Conservation (phyloP, 2,113 vertebrate species). For the Strix uralensis region DNA sequence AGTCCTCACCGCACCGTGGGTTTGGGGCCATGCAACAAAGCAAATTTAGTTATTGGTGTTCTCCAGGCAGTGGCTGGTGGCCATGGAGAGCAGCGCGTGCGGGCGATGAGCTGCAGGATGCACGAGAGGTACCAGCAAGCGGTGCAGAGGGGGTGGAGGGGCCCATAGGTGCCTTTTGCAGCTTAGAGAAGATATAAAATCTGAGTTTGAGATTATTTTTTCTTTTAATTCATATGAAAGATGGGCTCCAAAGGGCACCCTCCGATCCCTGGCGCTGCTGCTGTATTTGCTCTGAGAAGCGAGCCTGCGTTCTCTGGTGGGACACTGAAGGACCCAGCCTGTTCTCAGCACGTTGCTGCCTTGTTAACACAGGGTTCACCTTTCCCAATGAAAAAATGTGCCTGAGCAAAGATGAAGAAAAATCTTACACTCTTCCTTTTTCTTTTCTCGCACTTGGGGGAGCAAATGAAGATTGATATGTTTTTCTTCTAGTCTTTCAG, state of each 20-base stretch:
- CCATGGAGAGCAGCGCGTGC: accelerated
- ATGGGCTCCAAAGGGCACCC: not conserved
- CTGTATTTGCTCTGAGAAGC: not conserved
- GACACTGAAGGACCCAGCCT: not conserved
- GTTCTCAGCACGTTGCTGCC: not conserved
- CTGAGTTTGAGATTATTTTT: not conserved
- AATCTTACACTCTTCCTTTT: not conserved
- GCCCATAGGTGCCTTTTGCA: not conserved
- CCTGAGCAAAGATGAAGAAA: not conserved
- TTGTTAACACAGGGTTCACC: not conserved
- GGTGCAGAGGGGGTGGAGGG: not conserved
- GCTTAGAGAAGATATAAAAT: not conserved
- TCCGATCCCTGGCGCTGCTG: not conserved
- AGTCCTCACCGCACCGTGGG: not conserved
- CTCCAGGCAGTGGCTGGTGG: not conserved
- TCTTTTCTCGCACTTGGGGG: not conserved
- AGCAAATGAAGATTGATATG: slow-evolving; percentile 33
- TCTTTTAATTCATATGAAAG: not conserved
- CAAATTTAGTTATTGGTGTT: not conserved
- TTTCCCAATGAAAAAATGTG: not conserved
- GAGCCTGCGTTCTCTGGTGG: accelerated
- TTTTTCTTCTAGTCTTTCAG: slow-evolving; percentile 1
- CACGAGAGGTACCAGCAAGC: not conserved
- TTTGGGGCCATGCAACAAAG: not conserved
- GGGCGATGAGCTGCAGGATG: not conserved